A percentile compares a stretch with the other conserved stretches of the same genome.
Conservation (phyloP, 2,888 invertebrate species). For the Rotaria macrura region DNA sequence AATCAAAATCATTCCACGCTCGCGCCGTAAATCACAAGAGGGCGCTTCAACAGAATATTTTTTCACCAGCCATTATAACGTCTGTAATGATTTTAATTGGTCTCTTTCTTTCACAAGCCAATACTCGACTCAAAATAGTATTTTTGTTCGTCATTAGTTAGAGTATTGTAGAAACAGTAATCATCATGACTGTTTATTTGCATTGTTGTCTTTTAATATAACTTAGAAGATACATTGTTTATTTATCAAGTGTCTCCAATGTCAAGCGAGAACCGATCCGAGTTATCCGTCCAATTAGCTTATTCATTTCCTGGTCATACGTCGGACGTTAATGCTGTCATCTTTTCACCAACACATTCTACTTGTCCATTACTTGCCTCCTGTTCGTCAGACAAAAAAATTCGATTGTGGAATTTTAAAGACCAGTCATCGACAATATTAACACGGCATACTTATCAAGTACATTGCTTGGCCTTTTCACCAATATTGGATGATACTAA, state of each 20-base stretch:
- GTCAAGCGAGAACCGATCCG: not conserved
- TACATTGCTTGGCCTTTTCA: not conserved
- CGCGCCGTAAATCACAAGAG: not conserved
- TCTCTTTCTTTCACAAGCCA: not conserved
- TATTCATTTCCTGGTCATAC: not conserved
- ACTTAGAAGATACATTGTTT: not conserved
- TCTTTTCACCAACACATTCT: not conserved
- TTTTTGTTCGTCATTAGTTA: not conserved
- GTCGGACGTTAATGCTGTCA: not conserved
- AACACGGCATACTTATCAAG: slow-evolving; percentile 11
- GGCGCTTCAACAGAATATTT: not conserved
- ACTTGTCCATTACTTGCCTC: slow-evolving; percentile 1
- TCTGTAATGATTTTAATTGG: not conserved
- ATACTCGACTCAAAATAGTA: not conserved
- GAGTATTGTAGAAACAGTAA: not conserved
- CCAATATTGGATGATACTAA: not conserved
- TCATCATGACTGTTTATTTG: not conserved
- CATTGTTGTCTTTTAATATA: not conserved
- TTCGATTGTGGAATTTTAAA: slow-evolving; percentile 21
- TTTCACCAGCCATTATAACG: not conserved
- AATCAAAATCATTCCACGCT: no score
- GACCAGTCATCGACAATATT: not conserved
- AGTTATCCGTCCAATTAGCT: not conserved
- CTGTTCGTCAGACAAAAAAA: slow-evolving; percentile 22
- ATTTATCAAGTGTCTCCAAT: not conserved